Base-by-base conservation (phyloP, 2,888 invertebrate genomes). In the Amiota mariae region DNA sequence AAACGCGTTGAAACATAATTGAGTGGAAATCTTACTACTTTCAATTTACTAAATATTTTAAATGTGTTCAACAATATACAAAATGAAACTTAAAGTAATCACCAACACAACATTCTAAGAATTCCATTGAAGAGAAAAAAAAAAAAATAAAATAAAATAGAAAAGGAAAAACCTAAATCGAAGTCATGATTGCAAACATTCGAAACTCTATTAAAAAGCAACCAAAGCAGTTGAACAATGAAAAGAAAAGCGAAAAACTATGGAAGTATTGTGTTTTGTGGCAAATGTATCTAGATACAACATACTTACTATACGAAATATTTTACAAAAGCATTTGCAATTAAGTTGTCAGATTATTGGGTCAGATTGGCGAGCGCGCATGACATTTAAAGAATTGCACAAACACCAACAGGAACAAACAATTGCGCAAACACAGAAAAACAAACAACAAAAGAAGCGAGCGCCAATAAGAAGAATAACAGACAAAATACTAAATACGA, bases 311-410 rank as follows among this genome's bases (percentile, higher is more conserved):
- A 36, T 36, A 48, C 15, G 71, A 76, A 79, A 76, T 81, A 79
- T 82, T 78, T 78, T 73, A 73, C 75, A 73, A 77, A 81, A 79
- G 80, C 85, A 84, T 79, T 84, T 81, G 79, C 83, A 86, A 86
- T 86, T 86, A 84, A 85, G 77, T 82, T 85, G 85, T 86, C 82
- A 79, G 84, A 86, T 84, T 84, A 82, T 82, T 82, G 80, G 83
- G 81, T 82, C 82, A 85, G 86, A 86, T 86, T 51, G 54, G 54
- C 11, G 18, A 36, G 36, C 36, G 79, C 74, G 70, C 75, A 76
- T 77, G 86, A 78, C 81, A 79, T 80, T 80, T 36, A 78, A 81
- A 78, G 74, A 76, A 84, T 80, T 81, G 79, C 76, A 78, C 77
- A 80, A 74, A 75, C 76, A 78, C 73, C 54, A 70, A 75, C 73